A percentile compares a stretch with the other conserved stretches of the same genome.
Evolutionary conservation across 2,113 vertebrate species (phyloP).

Genomic region (Syngnathus scovelli): DNA sequence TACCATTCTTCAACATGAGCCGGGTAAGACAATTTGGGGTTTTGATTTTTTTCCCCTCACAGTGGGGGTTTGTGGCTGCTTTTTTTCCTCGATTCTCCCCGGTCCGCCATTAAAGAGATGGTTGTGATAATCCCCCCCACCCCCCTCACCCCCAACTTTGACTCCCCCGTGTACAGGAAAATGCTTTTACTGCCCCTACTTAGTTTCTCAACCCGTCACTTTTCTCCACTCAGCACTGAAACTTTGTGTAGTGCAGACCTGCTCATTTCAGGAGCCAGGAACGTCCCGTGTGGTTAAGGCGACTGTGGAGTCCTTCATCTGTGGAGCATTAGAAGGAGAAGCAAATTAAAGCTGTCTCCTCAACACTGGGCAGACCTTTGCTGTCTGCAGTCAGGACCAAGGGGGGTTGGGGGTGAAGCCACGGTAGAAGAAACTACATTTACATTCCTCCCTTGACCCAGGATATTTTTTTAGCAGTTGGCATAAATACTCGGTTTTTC

Average conservation of each 20-base stretch:
- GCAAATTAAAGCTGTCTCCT: conserved; percentile 59
- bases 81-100: conserved; percentile 29
- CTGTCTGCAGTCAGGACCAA: conserved; percentile 18
- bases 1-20: conserved; percentile 31
- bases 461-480: neutral
- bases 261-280: conserved; percentile 12
- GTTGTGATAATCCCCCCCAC: conserved; percentile 39
- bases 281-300: conserved; percentile 39
- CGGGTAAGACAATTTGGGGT: conserved; percentile 45
- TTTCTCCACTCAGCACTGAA: conserved; percentile 15
- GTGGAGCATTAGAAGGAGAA: conserved; percentile 58
- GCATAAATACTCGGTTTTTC: neutral
- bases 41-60: conserved; percentile 45
- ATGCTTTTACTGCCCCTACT: conserved; percentile 28
- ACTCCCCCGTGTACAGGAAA: conserved; percentile 46
- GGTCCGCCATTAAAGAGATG: conserved; percentile 39
- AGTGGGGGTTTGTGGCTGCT: conserved; percentile 35
- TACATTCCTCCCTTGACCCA: conserved; percentile 4
- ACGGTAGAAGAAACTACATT: conserved; percentile 5
- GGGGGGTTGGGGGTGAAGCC: neutral
- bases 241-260: conserved; percentile 3
- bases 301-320: conserved; percentile 47
- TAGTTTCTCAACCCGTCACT: conserved; percentile 11
- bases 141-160: conserved; percentile 4
- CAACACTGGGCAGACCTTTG: conserved; percentile 52